Evolutionary conservation across 2,113 vertebrate genomes (phyloP).

Genomic region (Ranitomeya variabilis): DNA sequence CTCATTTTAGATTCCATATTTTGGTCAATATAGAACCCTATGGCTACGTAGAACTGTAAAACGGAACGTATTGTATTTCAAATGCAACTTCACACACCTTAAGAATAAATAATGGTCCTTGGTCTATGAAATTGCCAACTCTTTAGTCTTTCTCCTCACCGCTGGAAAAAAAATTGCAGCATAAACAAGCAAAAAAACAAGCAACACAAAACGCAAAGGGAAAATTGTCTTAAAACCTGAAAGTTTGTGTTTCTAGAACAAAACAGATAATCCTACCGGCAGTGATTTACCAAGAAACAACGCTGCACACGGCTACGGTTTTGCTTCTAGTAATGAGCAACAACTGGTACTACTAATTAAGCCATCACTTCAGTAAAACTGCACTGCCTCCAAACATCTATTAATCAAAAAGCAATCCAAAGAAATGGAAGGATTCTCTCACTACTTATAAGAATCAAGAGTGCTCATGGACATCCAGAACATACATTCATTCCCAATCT

Average conservation of each 20-base stretch:
- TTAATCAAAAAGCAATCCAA: constrained; percentile 14
- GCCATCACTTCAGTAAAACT: background rate
- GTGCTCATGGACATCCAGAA: background rate
- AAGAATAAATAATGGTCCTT: too few species aligned
- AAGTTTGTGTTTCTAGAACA: background rate
- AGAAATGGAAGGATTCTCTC: background rate
- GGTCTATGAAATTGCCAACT: background rate
- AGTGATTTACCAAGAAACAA: background rate
- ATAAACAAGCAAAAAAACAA: background rate
- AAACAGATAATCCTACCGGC: background rate
- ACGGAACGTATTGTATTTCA: too few species aligned
- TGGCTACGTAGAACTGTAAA: too few species aligned
- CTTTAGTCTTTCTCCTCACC: background rate
- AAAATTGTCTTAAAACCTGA: background rate
- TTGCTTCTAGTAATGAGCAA: background rate
- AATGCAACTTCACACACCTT: too few species aligned
- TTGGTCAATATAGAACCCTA: too few species aligned
- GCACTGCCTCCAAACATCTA: background rate
- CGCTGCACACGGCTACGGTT: background rate
- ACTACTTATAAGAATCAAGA: background rate
- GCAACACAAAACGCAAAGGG: too few species aligned
- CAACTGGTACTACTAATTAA: constrained; percentile 9
- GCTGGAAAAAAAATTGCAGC: background rate
- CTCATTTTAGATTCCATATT: too few species aligned
- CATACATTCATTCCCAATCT: background rate